phyloP scores from a whole-genome alignment of 2,113 vertebrate genomes.

The Pao palembangensis region DNA sequence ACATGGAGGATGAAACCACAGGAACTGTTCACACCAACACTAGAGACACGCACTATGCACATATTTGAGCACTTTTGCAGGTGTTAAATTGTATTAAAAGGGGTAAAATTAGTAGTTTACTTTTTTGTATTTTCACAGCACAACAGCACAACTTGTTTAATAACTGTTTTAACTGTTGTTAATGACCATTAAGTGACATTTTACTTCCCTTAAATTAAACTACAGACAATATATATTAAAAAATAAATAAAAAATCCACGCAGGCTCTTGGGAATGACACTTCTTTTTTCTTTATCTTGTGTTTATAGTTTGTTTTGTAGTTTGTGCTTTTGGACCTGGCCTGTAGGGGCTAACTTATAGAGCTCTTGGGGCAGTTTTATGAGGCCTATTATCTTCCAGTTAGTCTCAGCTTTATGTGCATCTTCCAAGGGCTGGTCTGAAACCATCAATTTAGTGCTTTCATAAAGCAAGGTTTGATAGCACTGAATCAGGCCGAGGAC shows the following conservation, averaged over 20 bases:
- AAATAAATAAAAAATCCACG: not conserved
- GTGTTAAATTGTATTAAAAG: not conserved
- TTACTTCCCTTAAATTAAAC: too few species aligned
- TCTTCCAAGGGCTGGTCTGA: constrained; percentile 79
- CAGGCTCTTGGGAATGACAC: not conserved
- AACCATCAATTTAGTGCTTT: constrained; percentile 82
- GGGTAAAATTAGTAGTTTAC: not conserved
- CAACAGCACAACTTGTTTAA: too few species aligned
- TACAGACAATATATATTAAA: too few species aligned
- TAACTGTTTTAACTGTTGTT: too few species aligned
- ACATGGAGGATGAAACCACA: not conserved
- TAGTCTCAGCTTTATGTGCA: constrained; percentile 82
- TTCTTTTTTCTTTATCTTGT: not conserved
- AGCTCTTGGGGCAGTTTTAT: constrained; percentile 74
- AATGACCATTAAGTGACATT: too few species aligned
- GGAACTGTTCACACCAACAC: not conserved
- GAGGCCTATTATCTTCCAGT: constrained; percentile 80
- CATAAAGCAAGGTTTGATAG: constrained; percentile 80
- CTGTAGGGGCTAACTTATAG: constrained; percentile 59
- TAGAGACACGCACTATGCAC: not conserved
- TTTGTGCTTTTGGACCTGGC: constrained; percentile 36
- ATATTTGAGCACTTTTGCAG: too few species aligned
- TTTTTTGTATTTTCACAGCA: too few species aligned
- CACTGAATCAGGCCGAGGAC: constrained; percentile 70
- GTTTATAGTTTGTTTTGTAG: not conserved